Percentiles rank a stretch among this genome's conserved stretches.
Evolutionary conservation across 2,888 invertebrate genomes (phyloP).

Genomic region (Drosophila peninsularis): DNA sequence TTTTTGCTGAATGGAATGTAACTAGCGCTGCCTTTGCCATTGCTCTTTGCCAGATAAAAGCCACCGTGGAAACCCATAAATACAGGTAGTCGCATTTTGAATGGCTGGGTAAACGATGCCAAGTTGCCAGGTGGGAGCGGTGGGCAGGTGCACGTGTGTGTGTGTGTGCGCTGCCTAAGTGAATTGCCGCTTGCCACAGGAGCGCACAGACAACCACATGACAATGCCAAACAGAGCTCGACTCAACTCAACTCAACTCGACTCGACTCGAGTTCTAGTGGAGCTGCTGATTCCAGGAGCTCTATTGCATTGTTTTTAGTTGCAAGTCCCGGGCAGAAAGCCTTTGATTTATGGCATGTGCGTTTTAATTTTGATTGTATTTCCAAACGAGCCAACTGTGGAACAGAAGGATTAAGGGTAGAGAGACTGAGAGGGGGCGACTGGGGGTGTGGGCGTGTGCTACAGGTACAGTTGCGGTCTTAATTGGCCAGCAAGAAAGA

Average conservation of each 20-base stretch:
- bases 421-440: not conserved
- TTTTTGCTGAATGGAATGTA: constrained; percentile 78
- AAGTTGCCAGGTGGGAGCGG: constrained; percentile 13
- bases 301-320: constrained; percentile 70
- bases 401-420: not conserved
- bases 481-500: constrained; percentile 55
- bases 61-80: constrained; percentile 69
- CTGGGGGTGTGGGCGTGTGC: not conserved
- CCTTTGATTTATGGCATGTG: constrained; percentile 77
- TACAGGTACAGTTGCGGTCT: constrained; percentile 38
- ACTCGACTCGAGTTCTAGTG: constrained; percentile 36
- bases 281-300: constrained; percentile 17
- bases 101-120: constrained; percentile 72
- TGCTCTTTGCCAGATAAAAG: constrained; percentile 65
- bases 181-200: constrained; percentile 68
- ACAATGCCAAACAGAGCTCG: constrained; percentile 49
- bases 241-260: constrained; percentile 26
- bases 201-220: constrained; percentile 34
- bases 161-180: constrained; percentile 64
- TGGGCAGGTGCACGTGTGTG: not conserved
- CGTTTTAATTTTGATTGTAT: constrained; percentile 72
- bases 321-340: constrained; percentile 54
- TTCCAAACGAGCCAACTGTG: constrained; percentile 26
- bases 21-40: constrained; percentile 56
- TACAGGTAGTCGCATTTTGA: constrained; percentile 74